phyloP scores from a whole-genome alignment of 2,888 invertebrate species.

The Leucoptera coffeella region DNA sequence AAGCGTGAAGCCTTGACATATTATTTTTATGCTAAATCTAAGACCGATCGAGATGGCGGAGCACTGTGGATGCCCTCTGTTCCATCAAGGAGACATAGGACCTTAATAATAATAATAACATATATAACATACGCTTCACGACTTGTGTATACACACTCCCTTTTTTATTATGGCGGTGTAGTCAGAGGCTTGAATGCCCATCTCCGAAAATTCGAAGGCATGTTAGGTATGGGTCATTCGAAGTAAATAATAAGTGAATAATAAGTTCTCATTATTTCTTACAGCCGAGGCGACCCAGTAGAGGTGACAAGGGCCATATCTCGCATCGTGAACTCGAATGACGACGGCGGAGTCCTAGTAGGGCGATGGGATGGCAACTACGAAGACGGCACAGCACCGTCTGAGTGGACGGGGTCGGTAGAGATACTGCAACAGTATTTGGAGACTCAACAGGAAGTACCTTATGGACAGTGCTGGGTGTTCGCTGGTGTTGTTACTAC shows the following conservation, averaged over 20 bases:
- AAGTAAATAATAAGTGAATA: too few species aligned
- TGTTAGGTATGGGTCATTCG: too few species aligned
- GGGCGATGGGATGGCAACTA: conserved; percentile 74
- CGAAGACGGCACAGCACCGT: conserved; percentile 67
- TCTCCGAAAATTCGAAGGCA: not conserved
- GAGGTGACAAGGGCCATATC: conserved; percentile 64
- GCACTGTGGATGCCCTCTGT: too few species aligned
- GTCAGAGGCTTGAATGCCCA: not conserved
- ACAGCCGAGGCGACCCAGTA: conserved; percentile 64
- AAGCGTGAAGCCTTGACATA: too few species aligned
- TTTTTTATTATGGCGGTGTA: too few species aligned
- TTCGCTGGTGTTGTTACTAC: conserved; percentile 79
- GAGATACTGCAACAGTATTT: conserved; percentile 68
- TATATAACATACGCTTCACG: too few species aligned
- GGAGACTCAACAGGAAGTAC: conserved; percentile 58
- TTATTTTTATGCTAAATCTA: too few species aligned
- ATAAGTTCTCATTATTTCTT: not conserved
- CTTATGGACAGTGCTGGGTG: conserved; percentile 85
- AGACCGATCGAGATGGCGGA: too few species aligned
- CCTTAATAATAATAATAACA: too few species aligned
- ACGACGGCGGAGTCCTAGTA: conserved; percentile 63
- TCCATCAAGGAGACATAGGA: too few species aligned
- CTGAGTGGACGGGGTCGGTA: conserved; percentile 76
- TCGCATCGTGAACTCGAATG: conserved; percentile 68
- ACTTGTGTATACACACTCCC: too few species aligned